Base-by-base conservation (phyloP, 1,140 invertebrate genomes). In the Arion vulgaris region DNA sequence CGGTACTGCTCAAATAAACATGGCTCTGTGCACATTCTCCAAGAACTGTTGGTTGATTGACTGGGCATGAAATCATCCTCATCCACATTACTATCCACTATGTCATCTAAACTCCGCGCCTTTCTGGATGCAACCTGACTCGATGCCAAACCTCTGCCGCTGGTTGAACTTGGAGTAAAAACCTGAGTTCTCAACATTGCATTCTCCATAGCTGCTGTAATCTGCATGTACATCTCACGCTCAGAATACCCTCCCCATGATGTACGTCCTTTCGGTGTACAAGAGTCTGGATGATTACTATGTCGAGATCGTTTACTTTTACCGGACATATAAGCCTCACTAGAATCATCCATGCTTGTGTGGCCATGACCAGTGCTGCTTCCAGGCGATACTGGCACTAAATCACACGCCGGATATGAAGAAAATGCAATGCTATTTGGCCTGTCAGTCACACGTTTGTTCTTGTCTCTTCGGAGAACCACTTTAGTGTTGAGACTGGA, bases 401-500 rank as follows among this genome's bases (percentile, higher is more conserved):
- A 79, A 78, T 92, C 91, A 86, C 90, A 91, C 32, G 86, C 88
- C 32, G 90, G 90, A 68, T 91, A 92, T 71, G 89, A 87, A 28
- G 90, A 91, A 82, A 91, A 92, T 34, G 91, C 90, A 84, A 92
- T 92, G 86, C 90, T 91, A 84, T 91, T 91, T 45, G 91, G 91
- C 71, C 91, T 84, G 57, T 88, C 89, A 38, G 89, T 82, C 15
- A 87, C 83, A 41, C 88, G 84, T 81, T 91, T 91, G 72, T 87
- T 86, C 53, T 88, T 87, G 72, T 91, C 91, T 66, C 85, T 85
- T 71, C 90, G 84, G n/a, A 90, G 74, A 26, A 87, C 87, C 28
- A 91, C 89, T 57, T 89, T 88, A 62, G 82, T 51, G 11, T 73
- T 81, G n/a, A 62, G 68, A 36, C 66, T 57, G 53, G 62, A 77